Conservation (phyloP, 1,140 invertebrate species). For the Paraescarpia echinospica region DNA sequence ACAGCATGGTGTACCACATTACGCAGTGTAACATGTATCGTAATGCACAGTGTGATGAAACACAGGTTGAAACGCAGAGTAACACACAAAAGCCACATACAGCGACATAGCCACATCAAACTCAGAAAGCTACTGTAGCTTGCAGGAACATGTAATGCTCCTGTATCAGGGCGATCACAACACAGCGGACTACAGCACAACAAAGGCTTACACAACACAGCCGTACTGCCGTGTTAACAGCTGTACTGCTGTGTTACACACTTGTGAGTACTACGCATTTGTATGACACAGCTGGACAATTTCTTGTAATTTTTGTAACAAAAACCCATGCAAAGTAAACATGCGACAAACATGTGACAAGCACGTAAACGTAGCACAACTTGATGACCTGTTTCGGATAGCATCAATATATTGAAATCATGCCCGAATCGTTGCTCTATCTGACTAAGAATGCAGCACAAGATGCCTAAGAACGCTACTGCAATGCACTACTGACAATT, state of each 20-base stretch:
- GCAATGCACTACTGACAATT: neutral
- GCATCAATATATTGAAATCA: too few relatives aligned
- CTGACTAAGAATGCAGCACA: neutral
- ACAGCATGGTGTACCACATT: neutral
- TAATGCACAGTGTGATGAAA: neutral
- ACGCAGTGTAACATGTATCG: neutral
- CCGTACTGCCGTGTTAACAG: neutral
- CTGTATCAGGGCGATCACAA: neutral
- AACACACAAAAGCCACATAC: neutral
- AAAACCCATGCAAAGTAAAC: neutral
- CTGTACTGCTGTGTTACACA: neutral
- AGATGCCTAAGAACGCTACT: neutral
- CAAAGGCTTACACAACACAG: neutral
- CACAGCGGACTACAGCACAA: neutral
- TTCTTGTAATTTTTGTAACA: neutral
- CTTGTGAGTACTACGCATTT: neutral
- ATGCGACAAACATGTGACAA: neutral
- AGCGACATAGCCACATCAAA: neutral
- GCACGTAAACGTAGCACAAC: neutral
- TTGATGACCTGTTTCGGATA: too few relatives aligned
- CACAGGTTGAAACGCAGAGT: neutral
- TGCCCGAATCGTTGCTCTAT: neutral
- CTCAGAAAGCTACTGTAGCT: neutral
- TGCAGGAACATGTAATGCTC: neutral
- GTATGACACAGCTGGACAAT: neutral